Conservation (phyloP, 2,888 invertebrate species). For the Nemoura dubitans region DNA sequence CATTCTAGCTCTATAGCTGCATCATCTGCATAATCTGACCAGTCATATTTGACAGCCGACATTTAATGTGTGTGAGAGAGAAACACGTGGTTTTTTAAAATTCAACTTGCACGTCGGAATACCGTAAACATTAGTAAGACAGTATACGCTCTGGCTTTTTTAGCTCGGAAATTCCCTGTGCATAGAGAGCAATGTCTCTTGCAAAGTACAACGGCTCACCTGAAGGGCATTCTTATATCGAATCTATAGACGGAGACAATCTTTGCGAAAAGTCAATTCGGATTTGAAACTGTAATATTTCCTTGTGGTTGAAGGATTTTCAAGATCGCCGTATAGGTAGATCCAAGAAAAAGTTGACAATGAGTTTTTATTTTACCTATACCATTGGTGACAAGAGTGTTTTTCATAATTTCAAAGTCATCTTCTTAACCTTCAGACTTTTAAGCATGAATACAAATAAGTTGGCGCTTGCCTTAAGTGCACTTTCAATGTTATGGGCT, state of each 20-base stretch:
- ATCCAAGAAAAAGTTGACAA: not conserved
- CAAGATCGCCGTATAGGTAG: not conserved
- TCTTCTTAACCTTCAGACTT: not conserved
- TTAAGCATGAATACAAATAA: not conserved
- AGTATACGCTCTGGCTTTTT: not conserved
- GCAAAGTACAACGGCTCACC: not conserved
- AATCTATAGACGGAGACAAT: too few relatives aligned
- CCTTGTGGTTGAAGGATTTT: not conserved
- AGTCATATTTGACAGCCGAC: too few relatives aligned
- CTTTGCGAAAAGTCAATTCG: not conserved
- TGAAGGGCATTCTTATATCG: not conserved
- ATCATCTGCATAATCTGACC: too few relatives aligned
- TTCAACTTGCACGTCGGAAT: too few relatives aligned
- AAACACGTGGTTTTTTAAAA: too few relatives aligned
- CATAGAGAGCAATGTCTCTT: not conserved
- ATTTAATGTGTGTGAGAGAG: too few relatives aligned
- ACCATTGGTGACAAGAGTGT: not conserved
- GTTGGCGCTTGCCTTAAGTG: not conserved
- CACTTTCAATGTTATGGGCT: not conserved
- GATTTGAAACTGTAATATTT: not conserved
- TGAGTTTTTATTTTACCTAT: not conserved
- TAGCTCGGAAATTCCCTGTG: not conserved
- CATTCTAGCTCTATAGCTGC: too few relatives aligned
- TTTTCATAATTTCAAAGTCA: not conserved
- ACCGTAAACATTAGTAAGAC: too few relatives aligned